Evolutionary conservation across 2,797 vertebrate species (phyloP), one percentile per base, ranked within the genome.

Genomic region (Dallia pectoralis): DNA sequence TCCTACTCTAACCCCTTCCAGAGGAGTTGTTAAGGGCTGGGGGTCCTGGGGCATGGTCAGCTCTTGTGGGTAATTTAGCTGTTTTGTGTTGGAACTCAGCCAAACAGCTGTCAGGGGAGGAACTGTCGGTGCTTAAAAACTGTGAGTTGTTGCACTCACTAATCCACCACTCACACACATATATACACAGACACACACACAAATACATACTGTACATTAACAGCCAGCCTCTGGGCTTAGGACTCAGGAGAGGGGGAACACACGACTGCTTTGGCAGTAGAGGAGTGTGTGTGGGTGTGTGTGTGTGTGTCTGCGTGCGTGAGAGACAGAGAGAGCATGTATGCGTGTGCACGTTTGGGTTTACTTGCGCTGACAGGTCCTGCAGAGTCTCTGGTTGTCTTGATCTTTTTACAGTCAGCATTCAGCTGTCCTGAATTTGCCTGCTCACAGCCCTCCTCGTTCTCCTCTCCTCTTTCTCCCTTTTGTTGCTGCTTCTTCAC

Each of bases 201-300:
- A 48, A n/a, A n/a, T n/a, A n/a, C n/a, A n/a, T n/a, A n/a, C n/a
- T 8, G 7, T 8, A 44, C 40, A 44, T 8, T 6, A 4, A 44
- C 9, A 56, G 9, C 53, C n/a, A 11, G 53, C 53, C 53, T 56
- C 53, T 56, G 22, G 53, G 22, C 7, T 56, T 8, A 56, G 53
- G 53, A 56, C 53, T 56, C 53, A 56, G n/a, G 53, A 56, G 22
- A 56, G 53, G 53, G 19, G 53, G 25, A 22, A 25, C 53, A 56
- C 22, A 56, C 6, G n/a, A 56, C 53, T 22, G 53, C n/a, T 56
- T 22, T 56, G 22, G 53, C 53, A 56, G 53, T 56, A 22, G 4
- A 56, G n/a, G 53, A 44, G 65, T 69, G 29, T 68, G 47, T n/a
- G 27, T 33, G 72, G 29, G 64, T 73, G 49, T 67, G 29, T 72